Evolutionary conservation across 2,113 vertebrate genomes (phyloP), one percentile per base, ranked within the genome.

Genomic region (Microtus oregoni): DNA sequence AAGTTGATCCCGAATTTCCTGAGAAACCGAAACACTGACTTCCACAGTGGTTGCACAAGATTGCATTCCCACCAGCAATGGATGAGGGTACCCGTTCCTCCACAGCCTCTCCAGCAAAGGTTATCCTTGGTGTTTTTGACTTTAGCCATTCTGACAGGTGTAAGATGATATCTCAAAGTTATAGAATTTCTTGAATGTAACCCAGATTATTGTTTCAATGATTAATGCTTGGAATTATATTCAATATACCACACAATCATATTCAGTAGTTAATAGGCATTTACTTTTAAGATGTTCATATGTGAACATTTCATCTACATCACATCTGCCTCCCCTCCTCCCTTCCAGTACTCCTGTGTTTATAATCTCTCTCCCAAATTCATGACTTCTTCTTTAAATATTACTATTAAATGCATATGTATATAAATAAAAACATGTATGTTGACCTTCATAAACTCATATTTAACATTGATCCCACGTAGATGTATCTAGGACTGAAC

Each of bases 231-330:
- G 19, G 86, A 78, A 12, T 86, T 75, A 81, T 9, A 75, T 44
- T 90, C 83, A 73, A 50, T 81, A 44, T 90, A 58, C 12, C 86
- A 20, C 3, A 65, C 81, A 86, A 81, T 38, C 28, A 93, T 58
- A 81, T 19, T 0, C 8, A 81, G 58, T 13, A 72, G 41, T 32
- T 76, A 55, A 52, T 17, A 50, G 1, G 7, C 4, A 85, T 30
- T 41, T 63, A 85, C 7, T 55, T 63, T 85, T 63, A 32, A 41
- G 26, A 5, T 20, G 13, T 41, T 41, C 11, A 30, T 41, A 82
- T 58, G 4, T 38, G 35, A 58, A 26, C 5, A 7, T 1, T 58
- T 22, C 4, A 55, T 61, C 20, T 61, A 58, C 35, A 38, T 82
- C 35, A 58, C 6, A 26, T 1, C 11, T 52, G 0, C 7, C 28